Conservation (phyloP, 1,140 invertebrate genomes). For the Xylocopa sonorina region DNA sequence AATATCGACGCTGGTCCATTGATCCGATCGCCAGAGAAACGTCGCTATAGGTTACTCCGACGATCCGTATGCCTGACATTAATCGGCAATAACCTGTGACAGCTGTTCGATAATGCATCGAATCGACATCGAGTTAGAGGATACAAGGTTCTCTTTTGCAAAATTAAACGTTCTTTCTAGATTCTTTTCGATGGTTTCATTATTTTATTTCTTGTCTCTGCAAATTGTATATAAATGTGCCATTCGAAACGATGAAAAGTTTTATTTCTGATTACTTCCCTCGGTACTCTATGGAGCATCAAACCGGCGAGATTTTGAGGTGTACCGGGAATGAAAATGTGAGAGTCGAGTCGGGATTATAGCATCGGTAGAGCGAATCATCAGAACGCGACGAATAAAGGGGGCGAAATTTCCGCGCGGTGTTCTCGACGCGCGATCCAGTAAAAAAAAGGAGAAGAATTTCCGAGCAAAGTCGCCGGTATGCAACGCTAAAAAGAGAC, state of each 20-base stretch:
- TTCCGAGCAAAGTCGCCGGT: neutral
- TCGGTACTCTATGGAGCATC: too few species aligned
- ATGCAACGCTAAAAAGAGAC: slow-evolving; percentile 16
- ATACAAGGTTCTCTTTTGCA: neutral
- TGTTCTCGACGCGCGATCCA: neutral
- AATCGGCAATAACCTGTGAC: slow-evolving; percentile 26
- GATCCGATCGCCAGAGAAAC: slow-evolving; percentile 1
- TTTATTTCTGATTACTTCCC: neutral
- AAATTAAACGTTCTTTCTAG: neutral
- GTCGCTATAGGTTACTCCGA: slow-evolving; percentile 12
- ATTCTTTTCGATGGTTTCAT: neutral
- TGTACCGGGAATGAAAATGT: neutral
- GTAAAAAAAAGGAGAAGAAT: neutral
- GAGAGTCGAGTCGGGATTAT: neutral
- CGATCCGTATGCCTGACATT: neutral
- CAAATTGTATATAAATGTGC: too few species aligned
- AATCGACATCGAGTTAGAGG: neutral
- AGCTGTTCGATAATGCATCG: slow-evolving; percentile 26
- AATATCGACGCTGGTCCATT: neutral
- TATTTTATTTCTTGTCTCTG: too few species aligned
- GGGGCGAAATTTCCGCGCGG: slow-evolving; percentile 1
- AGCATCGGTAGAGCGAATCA: slow-evolving; percentile 11
- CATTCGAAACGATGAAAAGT: too few species aligned
- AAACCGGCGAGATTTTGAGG: neutral
- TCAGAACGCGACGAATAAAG: slow-evolving; percentile 21